Conservation (phyloP, 2,113 vertebrate genomes). For the Cervus canadensis region DNA sequence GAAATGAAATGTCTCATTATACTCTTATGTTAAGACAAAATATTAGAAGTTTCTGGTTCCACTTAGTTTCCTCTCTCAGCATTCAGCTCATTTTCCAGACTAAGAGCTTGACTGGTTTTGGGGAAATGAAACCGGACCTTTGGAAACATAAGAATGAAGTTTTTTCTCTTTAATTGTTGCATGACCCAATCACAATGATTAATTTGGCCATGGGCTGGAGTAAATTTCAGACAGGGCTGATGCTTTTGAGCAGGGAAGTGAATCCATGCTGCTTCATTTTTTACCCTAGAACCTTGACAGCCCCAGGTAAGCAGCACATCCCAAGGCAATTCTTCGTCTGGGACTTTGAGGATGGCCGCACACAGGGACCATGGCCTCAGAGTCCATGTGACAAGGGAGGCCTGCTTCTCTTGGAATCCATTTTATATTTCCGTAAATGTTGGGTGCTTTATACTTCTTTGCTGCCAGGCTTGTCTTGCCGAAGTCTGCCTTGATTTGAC, state of each 20-base stretch:
- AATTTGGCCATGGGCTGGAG: background rate
- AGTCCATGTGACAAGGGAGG: background rate
- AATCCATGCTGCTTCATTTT: background rate
- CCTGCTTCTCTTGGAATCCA: background rate
- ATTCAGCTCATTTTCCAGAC: background rate
- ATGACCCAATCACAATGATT: background rate
- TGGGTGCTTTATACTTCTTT: background rate
- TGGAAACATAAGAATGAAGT: background rate
- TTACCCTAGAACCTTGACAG: background rate
- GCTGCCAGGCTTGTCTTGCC: background rate
- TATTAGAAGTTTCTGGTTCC: background rate
- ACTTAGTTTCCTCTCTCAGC: constrained; percentile 15
- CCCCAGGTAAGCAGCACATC: background rate
- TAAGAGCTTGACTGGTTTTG: constrained; percentile 6
- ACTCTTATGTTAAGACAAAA: constrained; percentile 39
- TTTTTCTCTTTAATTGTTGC: background rate
- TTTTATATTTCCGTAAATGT: background rate
- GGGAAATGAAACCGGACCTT: constrained; percentile 20
- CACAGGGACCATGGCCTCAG: background rate
- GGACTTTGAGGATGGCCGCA: background rate
- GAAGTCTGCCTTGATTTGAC: background rate
- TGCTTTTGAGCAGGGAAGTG: background rate
- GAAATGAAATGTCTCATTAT: constrained; percentile 6
- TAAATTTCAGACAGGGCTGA: background rate
- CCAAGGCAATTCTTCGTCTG: background rate